phyloP scores from a whole-genome alignment of 2,888 invertebrate species.

The Trichogramma evanescens region DNA sequence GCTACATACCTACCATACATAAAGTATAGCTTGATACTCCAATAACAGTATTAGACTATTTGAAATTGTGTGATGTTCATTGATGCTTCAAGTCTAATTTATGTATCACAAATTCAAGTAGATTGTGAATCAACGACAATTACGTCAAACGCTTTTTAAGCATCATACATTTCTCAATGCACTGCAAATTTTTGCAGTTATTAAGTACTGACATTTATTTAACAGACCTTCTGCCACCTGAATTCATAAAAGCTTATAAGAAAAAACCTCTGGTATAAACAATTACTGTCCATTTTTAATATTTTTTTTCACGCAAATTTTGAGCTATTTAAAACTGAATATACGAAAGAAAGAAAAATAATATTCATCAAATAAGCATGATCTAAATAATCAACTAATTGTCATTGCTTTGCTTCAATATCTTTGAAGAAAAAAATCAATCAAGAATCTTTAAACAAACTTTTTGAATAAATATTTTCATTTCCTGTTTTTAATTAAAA shows the following conservation, averaged over 20 bases:
- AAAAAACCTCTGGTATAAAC: slow-evolving; percentile 29
- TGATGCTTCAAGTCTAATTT: slow-evolving; percentile 45
- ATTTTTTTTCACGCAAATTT: too few relatives aligned
- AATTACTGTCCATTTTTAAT: too few relatives aligned
- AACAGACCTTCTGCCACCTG: slow-evolving; percentile 46
- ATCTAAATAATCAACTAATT: too few relatives aligned
- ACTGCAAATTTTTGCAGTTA: slow-evolving; percentile 45
- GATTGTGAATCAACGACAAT: slow-evolving; percentile 42
- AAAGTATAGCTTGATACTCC: slow-evolving; percentile 29
- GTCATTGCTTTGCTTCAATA: too few relatives aligned
- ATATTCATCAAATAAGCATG: too few relatives aligned
- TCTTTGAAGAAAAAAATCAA: too few relatives aligned
- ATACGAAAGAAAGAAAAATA: too few relatives aligned
- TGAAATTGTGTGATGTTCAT: slow-evolving; percentile 36
- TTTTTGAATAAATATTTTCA: too few relatives aligned
- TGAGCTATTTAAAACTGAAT: too few relatives aligned
- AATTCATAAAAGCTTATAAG: slow-evolving; percentile 48
- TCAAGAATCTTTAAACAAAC: too few relatives aligned
- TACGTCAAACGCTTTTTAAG: slow-evolving; percentile 43
- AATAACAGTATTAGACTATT: slow-evolving; percentile 38
- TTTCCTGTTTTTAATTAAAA: too few relatives aligned
- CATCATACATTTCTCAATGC: slow-evolving; percentile 43
- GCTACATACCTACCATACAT: slow-evolving; percentile 45
- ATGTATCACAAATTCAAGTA: slow-evolving; percentile 44
- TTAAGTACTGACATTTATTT: slow-evolving; percentile 43